phyloP scores from a whole-genome alignment of 2,888 invertebrate species.

The Amiota minor region DNA sequence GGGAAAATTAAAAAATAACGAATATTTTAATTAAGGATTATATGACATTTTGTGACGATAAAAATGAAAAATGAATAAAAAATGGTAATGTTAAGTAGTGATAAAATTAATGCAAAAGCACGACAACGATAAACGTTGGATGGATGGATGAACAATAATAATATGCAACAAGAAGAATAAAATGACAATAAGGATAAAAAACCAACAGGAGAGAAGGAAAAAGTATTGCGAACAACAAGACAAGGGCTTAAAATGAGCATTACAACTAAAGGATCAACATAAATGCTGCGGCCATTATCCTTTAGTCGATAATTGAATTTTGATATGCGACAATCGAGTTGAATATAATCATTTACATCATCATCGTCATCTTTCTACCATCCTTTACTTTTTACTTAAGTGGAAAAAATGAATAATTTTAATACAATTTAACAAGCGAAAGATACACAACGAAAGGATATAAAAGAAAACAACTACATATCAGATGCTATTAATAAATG shows the following conservation, averaged over 20 bases:
- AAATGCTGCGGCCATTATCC: slow-evolving; percentile 22
- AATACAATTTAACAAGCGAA: not conserved
- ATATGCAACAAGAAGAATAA: too few relatives aligned
- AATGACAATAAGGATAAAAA: not conserved
- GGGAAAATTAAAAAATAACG: not conserved
- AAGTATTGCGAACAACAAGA: not conserved
- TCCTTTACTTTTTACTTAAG: not conserved
- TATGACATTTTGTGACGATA: not conserved
- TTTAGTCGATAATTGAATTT: slow-evolving; percentile 32
- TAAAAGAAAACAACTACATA: too few relatives aligned
- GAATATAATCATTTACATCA: not conserved
- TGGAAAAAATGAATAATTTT: not conserved
- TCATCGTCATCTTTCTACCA: not conserved
- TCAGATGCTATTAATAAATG: too few relatives aligned
- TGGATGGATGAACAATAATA: too few relatives aligned
- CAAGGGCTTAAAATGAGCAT: slow-evolving; percentile 16
- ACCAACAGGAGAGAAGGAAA: not conserved
- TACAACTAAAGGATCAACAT: slow-evolving; percentile 24
- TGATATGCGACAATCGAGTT: slow-evolving; percentile 24
- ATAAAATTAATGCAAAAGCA: slow-evolving; percentile 13
- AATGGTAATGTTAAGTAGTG: not conserved
- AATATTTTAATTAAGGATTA: slow-evolving; percentile 2
- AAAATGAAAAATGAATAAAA: too few relatives aligned
- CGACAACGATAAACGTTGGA: not conserved
- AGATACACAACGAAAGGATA: too few relatives aligned